Conservation (phyloP, 2,888 invertebrate species). For the Candidula unifasciata region DNA sequence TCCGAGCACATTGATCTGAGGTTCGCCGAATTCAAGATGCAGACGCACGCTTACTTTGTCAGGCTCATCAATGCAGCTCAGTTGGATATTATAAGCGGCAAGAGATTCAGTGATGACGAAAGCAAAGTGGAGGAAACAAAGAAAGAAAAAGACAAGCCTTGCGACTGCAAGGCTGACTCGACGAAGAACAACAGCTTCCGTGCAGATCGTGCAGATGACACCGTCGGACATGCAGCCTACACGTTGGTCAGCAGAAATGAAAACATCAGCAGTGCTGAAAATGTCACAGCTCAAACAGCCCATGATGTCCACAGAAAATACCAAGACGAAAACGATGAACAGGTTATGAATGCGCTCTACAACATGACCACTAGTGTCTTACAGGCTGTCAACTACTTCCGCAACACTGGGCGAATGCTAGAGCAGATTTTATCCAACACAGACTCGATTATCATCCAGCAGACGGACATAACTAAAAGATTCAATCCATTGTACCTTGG, state of each 20-base stretch:
- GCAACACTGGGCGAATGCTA: slow-evolving; percentile 62
- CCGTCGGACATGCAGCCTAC: not conserved
- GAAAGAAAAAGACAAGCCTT: not conserved
- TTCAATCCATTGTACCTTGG: not conserved
- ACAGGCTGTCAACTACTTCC: slow-evolving; percentile 65
- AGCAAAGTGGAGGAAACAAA: not conserved
- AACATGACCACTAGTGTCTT: slow-evolving; percentile 65
- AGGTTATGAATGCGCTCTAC: slow-evolving; percentile 59
- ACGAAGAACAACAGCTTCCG: not conserved
- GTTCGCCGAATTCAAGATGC: slow-evolving; percentile 49
- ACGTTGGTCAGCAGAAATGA: not conserved
- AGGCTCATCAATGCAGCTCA: slow-evolving; percentile 43
- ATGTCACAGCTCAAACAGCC: not conserved
- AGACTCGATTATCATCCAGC: slow-evolving; percentile 63
- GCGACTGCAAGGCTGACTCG: not conserved
- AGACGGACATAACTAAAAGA: slow-evolving; percentile 48
- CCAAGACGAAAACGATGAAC: slow-evolving; percentile 49
- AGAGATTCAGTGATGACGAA: not conserved
- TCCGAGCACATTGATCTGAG: slow-evolving; percentile 51
- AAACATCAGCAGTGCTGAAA: not conserved
- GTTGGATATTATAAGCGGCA: slow-evolving; percentile 11
- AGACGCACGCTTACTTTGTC: slow-evolving; percentile 45
- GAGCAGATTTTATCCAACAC: slow-evolving; percentile 67
- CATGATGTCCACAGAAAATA: slow-evolving; percentile 3
- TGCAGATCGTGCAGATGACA: not conserved